phyloP scores from a whole-genome alignment of 2,797 vertebrate species.

The Macrochelys suwanniensis region DNA sequence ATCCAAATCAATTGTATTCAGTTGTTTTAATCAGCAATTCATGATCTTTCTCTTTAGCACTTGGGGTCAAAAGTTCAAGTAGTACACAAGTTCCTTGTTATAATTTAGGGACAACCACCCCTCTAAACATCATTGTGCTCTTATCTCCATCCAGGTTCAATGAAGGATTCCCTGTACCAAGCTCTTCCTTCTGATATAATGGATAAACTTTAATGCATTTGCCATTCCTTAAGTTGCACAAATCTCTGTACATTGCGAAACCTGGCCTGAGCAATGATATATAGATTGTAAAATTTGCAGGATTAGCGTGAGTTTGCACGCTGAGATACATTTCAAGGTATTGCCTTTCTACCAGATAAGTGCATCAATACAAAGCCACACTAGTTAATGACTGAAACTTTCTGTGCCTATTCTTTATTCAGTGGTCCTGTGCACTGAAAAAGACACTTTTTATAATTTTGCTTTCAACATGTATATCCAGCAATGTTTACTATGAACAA shows the following conservation, averaged over 20 bases:
- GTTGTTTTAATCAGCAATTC: not conserved
- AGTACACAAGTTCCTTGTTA: not conserved
- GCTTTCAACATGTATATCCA: not conserved
- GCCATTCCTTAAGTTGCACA: not conserved
- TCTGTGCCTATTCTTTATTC: not conserved
- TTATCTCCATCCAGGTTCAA: not conserved
- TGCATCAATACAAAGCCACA: not conserved
- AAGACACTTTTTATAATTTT: not conserved
- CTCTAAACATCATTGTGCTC: not conserved
- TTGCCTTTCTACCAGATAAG: not conserved
- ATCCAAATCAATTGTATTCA: not conserved
- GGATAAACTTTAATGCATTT: not conserved
- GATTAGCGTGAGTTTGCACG: not conserved
- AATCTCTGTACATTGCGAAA: not conserved
- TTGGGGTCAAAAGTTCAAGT: slow-evolving; percentile 66
- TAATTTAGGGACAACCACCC: not conserved
- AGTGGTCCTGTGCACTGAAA: not conserved
- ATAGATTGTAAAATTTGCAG: not conserved
- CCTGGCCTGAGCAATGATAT: not conserved
- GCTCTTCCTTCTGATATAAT: not conserved
- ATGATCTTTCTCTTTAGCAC: slow-evolving; percentile 1
- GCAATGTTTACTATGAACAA: not conserved
- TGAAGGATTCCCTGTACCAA: not conserved
- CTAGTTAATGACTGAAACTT: not conserved
- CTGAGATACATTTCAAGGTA: not conserved